Conservation (phyloP, 2,888 invertebrate genomes). For the Kryphioiulus occultus region DNA sequence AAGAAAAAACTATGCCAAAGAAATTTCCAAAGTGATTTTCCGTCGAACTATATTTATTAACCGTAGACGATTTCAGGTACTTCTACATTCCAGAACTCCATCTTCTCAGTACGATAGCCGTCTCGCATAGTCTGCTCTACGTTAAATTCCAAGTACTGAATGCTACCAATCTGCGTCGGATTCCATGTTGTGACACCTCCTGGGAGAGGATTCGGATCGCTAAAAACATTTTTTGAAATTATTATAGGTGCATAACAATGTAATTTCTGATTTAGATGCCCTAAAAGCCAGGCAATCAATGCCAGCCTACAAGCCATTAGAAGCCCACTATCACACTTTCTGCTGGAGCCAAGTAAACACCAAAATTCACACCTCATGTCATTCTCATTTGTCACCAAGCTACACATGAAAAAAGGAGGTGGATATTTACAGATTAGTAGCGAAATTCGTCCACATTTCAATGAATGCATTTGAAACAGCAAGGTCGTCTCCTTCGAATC, state of each 20-base stretch:
- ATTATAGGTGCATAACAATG: background rate
- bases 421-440: constrained; percentile 24
- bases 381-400: too few relatives aligned
- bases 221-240: background rate
- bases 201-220: background rate
- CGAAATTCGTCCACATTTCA: constrained; percentile 45
- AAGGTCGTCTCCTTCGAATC: background rate
- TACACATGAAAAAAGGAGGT: background rate
- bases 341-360: too few relatives aligned
- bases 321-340: too few relatives aligned
- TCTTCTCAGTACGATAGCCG: constrained; percentile 57
- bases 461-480: constrained; percentile 9
- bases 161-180: background rate
- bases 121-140: background rate
- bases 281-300: too few relatives aligned
- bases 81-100: constrained; percentile 58
- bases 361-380: too few relatives aligned
- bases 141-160: background rate
- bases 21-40: too few relatives aligned
- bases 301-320: too few relatives aligned
- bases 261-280: too few relatives aligned
- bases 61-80: constrained; percentile 71
- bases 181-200: background rate
- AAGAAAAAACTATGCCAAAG: too few relatives aligned
- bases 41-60: constrained; percentile 60